Evolutionary conservation across 2,888 invertebrate species (phyloP), one percentile per base, ranked within the genome.

Genomic region (Tiliacea citrago): DNA sequence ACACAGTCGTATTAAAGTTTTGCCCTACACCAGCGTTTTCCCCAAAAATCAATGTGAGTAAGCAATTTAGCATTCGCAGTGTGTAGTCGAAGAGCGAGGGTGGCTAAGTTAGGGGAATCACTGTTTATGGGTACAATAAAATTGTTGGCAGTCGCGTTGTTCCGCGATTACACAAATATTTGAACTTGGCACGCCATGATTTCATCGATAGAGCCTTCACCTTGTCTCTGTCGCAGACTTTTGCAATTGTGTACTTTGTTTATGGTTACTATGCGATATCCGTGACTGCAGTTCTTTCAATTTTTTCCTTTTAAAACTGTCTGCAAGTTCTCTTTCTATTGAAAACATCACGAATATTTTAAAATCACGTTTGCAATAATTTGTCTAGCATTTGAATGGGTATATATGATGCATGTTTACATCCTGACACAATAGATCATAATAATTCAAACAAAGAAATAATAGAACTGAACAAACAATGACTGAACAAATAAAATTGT

Each of bases 41-140:
- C 76, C 78, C 73, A 76, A 91, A 92, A 93, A 92, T 91, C 92
- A 90, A 93, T 92, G 90, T 81, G 60, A 84, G 70, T 80, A 57
- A 68, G 75, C 82, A 91, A 92, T 91, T 93, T 88, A 89, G 89
- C 90, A 92, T 93, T 93, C 92, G 88, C 86, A 83, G 89, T 90
- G 87, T 90, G 83, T 81, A 82, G 69, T 70, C 61, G 61, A 74
- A 69, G 75, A 67, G 57, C 58, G 80, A 92, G 94, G 95, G 95
- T 90, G 90, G 85, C 84, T 60, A 79, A 79, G 84, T 85, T 81
- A 86, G 91, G 93, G 93, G 87, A 89, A 77, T 75, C 82, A 65
- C 75, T 92, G 92, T 93, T 93, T 93, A 91, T 91, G 89, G 88
- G 88, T 89, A 92, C 90, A 93, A 93, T 93, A 93, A 92, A 92